A percentile compares a stretch with the other conserved stretches of the same genome.
Conservation (phyloP, 2,888 invertebrate genomes). For the Quadroppia sp. region DNA sequence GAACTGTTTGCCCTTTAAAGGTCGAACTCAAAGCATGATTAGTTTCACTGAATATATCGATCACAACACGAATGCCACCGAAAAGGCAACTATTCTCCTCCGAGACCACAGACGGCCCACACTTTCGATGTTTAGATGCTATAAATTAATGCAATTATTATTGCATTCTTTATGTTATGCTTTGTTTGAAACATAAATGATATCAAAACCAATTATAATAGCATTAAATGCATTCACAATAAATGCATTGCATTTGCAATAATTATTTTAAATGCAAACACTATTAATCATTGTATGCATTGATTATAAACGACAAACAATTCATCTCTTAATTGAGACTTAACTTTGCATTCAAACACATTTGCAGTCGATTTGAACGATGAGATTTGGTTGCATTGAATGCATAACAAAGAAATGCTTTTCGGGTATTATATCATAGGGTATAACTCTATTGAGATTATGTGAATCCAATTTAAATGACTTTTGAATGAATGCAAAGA, state of each 20-base stretch:
- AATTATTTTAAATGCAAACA: neutral
- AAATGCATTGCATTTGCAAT: neutral
- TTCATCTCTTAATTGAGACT: conserved; percentile 20
- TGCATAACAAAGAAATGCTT: neutral
- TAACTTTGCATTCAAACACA: neutral
- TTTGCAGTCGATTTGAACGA: neutral
- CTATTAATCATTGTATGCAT: conserved; percentile 21
- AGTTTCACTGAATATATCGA: conserved; percentile 12
- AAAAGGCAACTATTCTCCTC: neutral
- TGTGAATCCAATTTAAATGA: too few relatives aligned
- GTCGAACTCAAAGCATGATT: neutral
- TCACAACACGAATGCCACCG: neutral
- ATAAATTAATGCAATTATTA: conserved; percentile 4
- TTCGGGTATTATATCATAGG: neutral
- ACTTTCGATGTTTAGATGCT: neutral
- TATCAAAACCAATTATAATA: conserved; percentile 7
- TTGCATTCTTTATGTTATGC: conserved; percentile 5
- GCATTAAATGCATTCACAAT: neutral
- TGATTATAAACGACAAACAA: conserved; percentile 25
- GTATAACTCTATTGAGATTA: neutral
- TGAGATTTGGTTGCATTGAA: neutral
- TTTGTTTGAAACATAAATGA: conserved; percentile 21
- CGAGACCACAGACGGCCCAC: neutral
- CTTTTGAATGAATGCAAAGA: too few relatives aligned
- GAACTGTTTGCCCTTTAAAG: conserved; percentile 34